phyloP scores from a whole-genome alignment of 1,140 invertebrate species.

The Gonioctena quinquepunctata region DNA sequence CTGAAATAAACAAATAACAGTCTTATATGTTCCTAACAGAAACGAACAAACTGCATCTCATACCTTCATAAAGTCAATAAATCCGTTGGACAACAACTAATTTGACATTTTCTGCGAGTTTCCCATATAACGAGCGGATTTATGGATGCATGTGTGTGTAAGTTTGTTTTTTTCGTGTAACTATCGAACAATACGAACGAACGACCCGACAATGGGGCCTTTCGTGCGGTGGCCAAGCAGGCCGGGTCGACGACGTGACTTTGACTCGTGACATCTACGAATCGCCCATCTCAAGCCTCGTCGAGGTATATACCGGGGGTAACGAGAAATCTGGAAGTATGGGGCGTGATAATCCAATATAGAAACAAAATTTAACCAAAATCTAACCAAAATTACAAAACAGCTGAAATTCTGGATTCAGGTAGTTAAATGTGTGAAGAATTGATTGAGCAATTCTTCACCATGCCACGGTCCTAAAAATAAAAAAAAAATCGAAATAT shows the following conservation, averaged over 20 bases:
- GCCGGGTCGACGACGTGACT: slow-evolving; percentile 36
- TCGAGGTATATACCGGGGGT: background rate
- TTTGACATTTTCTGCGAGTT: slow-evolving; percentile 14
- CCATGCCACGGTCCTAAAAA: no score
- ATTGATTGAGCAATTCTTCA: no score
- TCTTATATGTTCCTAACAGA: no score
- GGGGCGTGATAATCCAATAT: no score
- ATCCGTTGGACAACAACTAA: slow-evolving; percentile 5
- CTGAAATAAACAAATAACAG: no score
- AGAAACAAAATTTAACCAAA: no score
- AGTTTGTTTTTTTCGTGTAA: slow-evolving; percentile 1
- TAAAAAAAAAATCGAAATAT: no score
- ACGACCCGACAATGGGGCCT: slow-evolving; percentile 22
- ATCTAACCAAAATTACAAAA: no score
- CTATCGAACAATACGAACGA: slow-evolving; percentile 19
- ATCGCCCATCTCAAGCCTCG: slow-evolving; percentile 27
- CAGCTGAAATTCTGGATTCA: no score
- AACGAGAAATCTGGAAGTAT: no score
- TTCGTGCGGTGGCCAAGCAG: slow-evolving; percentile 34
- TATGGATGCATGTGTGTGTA: slow-evolving; percentile 6
- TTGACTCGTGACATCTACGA: slow-evolving; percentile 35
- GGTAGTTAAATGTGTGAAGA: no score
- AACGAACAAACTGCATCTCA: no score
- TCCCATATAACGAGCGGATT: slow-evolving; percentile 3
- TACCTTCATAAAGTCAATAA: background rate